Evolutionary conservation across 2,113 vertebrate species (phyloP), one percentile per base, ranked within the genome.

Genomic region (Otis tarda): DNA sequence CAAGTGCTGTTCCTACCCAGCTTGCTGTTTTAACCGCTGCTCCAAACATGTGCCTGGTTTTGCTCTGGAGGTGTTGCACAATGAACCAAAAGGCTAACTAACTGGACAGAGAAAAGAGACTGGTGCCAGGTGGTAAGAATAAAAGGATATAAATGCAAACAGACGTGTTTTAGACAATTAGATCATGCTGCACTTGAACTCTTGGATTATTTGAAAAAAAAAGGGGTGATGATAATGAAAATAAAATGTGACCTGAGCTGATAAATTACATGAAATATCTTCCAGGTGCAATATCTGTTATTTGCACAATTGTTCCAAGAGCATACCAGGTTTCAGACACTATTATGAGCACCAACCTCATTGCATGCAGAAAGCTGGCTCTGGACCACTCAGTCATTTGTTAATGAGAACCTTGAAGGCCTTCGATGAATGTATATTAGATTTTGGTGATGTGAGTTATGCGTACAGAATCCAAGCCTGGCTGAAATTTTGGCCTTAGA

Each of bases 391-490:
- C 74, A 65, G 9, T 9, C 25, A 28, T 65, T 76, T 65, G 22
- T 31, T 82, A 30, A 49, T 64, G 22, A 68, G 35, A 70, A 45
- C 50, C 24, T 93, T 83, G 37, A 17, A 85, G n/a, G 41, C 37
- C 37, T 69, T 49, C 73, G 20, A 28, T 87, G 31, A 87, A 79
- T 0, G 1, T 17, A 4, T 68, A 12, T 61, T 52, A 76, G n/a
- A 27, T 33, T 87, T 83, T 91, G 45, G 31, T 67, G 50, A 43
- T 0, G 1, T 21, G 28, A 85, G 16, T 70, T 78, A 47, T 28
- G 24, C 0, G 0, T 37, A 49, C 39, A 75, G 74, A 57, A 53
- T 88, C 35, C 10, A 67, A 61, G 25, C 2, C 13, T 61, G 23
- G 25, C 24, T 85, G 75, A 83, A 80, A 70, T 74, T 70, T 80